Evolutionary conservation across 1,140 invertebrate species (phyloP).

Genomic region (Conus betulinus): DNA sequence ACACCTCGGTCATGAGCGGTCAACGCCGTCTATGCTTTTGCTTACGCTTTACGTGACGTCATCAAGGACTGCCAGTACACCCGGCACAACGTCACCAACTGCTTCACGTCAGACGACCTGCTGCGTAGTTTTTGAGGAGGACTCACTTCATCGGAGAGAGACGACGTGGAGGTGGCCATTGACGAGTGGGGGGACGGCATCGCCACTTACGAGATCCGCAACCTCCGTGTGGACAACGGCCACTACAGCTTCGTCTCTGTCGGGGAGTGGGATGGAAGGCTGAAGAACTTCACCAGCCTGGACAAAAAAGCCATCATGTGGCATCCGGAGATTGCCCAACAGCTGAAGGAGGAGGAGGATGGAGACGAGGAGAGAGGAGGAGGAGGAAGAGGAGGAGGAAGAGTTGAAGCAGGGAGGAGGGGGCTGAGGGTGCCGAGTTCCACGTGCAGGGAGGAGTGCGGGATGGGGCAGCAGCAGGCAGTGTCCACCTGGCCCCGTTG

Average conservation of each 20-base stretch:
- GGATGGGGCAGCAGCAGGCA: constrained; percentile 18
- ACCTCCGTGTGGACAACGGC: constrained; percentile 19
- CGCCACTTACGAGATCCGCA: constrained; percentile 40
- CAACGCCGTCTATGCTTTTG: constrained; percentile 89
- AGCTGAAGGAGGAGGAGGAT: background rate
- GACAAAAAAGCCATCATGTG: constrained; percentile 26
- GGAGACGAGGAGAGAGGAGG: background rate
- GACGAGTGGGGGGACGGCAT: constrained; percentile 50
- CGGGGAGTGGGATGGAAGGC: constrained; percentile 36
- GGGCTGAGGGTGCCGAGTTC: background rate
- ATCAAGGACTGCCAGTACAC: background rate
- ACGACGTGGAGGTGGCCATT: constrained; percentile 43
- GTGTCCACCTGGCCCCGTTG: constrained; percentile 37
- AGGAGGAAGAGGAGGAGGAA: background rate
- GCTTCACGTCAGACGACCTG: constrained; percentile 17
- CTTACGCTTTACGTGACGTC: constrained; percentile 81
- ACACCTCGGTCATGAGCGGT: constrained; percentile 89
- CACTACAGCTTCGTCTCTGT: constrained; percentile 26
- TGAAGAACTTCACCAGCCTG: constrained; percentile 25
- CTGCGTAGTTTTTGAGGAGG: background rate
- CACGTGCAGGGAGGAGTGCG: constrained; percentile 16
- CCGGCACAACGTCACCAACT: background rate
- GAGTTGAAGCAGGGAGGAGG: background rate
- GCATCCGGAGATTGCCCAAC: constrained; percentile 24
- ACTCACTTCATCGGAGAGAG: constrained; percentile 39